Evolutionary conservation across 1,140 invertebrate species (phyloP).

Genomic region (Linepithema humile): DNA sequence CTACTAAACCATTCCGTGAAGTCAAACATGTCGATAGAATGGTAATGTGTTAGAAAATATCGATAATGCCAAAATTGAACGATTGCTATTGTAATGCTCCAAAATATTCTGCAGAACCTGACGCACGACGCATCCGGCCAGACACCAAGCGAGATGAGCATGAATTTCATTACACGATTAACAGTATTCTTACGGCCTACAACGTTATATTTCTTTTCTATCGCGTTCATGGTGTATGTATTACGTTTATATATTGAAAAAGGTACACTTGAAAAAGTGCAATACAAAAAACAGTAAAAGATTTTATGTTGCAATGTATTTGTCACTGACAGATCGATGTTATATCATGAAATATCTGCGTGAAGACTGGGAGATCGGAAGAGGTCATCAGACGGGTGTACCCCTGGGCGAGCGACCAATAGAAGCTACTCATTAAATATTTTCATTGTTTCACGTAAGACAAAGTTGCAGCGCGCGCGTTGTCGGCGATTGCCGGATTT

Average conservation of each 20-base stretch:
- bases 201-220: background rate
- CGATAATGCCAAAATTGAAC: background rate
- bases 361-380: background rate
- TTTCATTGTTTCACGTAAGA: background rate
- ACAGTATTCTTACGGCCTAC: background rate
- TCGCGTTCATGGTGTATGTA: background rate
- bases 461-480: background rate
- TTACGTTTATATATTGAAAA: background rate
- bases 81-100: background rate
- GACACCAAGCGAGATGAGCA: background rate
- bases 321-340: background rate
- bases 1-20: background rate
- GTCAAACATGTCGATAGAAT: background rate
- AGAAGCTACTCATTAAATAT: slow-evolving; percentile 39
- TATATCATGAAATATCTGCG: background rate
- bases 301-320: background rate
- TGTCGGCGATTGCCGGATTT: slow-evolving; percentile 1
- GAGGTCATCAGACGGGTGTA: background rate
- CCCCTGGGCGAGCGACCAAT: background rate
- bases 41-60: background rate
- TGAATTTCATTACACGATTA: background rate
- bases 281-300: background rate
- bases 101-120: background rate
- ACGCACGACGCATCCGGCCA: background rate
- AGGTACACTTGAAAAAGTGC: background rate